Base-by-base conservation (phyloP, 2,797 vertebrate species). In the Schizothorax lantsangensis region DNA sequence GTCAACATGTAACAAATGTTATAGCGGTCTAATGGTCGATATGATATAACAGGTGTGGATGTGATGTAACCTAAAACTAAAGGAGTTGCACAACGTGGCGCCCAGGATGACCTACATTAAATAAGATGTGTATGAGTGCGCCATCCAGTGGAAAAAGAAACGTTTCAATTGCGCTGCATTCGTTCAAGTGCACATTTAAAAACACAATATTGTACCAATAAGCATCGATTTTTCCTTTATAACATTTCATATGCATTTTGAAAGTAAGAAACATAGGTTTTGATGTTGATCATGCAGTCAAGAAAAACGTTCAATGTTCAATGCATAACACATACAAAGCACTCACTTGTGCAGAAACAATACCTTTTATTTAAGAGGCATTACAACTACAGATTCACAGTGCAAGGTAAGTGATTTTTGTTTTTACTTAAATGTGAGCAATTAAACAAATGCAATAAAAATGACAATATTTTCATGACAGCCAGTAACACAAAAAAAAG, bases 41-140 rank as follows among this genome's bases (percentile, higher is more conserved):
- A 6, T 80, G 21, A 73, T 73, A 71, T 66, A 85, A 85, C 75
- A 71, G 84, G 66, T 73, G 68, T 86, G 68, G 30, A 62, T 80
- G 26, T 80, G 52, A 80, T 21, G 77, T 62, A 80, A 80, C 77
- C 21, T 45, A 47, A 72, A 72, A 71, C 75, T 72, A 38, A 71
- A 72, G 64, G 66, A 85, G 66, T 80, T 80, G 77, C 49, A 71
- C 84, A 79, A 85, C 36, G 49, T 85, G 64, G 73, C 59, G 43
- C 12, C 43, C 33, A 11, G 33, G 57, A 43, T 79, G 74, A 73
- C 84, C 77, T 72, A 79, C 26, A 80, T 85, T 72, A 62, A 85
- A 80, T 19, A 62, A 80, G 38, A 72, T 0, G 77, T 45, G 75
- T 57, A 21, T 49, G 80, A 59, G 49, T 59, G 77, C 84, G 84